phyloP scores from a whole-genome alignment of 2,113 vertebrate species.

The Dromaius novaehollandiae region DNA sequence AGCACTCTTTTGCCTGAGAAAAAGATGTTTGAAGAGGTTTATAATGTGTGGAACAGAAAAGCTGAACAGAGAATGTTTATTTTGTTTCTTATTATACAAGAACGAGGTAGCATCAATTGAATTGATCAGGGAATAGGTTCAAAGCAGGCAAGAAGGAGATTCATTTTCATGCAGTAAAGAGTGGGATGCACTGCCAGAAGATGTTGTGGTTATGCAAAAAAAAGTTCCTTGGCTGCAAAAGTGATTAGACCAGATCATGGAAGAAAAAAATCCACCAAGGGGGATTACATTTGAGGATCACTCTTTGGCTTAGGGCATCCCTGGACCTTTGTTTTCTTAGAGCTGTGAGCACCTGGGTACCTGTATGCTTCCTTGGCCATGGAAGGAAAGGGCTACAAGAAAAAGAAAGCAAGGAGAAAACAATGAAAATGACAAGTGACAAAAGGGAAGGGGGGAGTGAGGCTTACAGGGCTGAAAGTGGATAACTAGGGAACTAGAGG shows the following conservation, averaged over 20 bases:
- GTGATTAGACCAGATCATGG: not conserved
- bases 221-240: not conserved
- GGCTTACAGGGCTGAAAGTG: not conserved
- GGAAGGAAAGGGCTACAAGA: not conserved
- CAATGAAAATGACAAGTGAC: not conserved
- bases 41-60: not conserved
- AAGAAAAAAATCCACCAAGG: not conserved
- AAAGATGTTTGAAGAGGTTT: not conserved
- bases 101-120: not conserved
- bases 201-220: not conserved
- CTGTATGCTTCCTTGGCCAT: not conserved
- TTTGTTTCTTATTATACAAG: not conserved
- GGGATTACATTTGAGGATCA: not conserved
- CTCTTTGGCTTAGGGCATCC: not conserved
- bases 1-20: not conserved
- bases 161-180: not conserved
- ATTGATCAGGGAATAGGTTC: not conserved
- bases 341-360: not conserved
- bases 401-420: not conserved
- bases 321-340: not conserved
- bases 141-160: constrained; percentile 5
- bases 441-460: not conserved
- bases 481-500: not conserved
- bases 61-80: not conserved
- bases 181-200: not conserved